A percentile compares a stretch with the other conserved stretches of the same genome.
Conservation (phyloP, 2,888 invertebrate species). For the Epirrhoe alternata region DNA sequence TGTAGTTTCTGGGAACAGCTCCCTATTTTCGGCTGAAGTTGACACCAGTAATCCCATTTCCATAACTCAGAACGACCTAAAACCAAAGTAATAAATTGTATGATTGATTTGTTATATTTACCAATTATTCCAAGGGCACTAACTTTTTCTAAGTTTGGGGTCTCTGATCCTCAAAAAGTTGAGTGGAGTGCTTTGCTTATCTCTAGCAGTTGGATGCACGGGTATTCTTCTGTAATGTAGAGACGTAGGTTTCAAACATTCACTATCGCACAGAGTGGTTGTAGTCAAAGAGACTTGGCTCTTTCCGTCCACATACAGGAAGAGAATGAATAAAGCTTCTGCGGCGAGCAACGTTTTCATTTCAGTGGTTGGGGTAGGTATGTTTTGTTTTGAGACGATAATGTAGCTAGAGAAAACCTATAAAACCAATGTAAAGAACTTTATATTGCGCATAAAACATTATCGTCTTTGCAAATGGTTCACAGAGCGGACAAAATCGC, state of each 20-base stretch:
- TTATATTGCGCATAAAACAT: conserved; percentile 60
- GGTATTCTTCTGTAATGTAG: conserved; percentile 45
- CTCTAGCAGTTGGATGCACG: conserved; percentile 36
- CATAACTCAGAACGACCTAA: conserved; percentile 54
- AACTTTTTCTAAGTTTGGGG: conserved; percentile 45
- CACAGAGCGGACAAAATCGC: conserved; percentile 32
- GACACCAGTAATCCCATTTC: conserved; percentile 70
- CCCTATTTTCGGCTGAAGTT: conserved; percentile 59
- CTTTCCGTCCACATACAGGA: conserved; percentile 33
- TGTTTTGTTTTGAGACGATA: conserved; percentile 45
- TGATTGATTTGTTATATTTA: background rate
- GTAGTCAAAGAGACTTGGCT: conserved; percentile 49
- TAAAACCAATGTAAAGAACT: conserved; percentile 49
- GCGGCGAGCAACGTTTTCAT: conserved; percentile 34
- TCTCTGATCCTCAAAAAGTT: conserved; percentile 43
- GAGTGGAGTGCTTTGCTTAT: conserved; percentile 34
- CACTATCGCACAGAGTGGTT: conserved; percentile 39
- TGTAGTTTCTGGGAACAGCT: conserved; percentile 47
- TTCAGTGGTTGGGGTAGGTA: conserved; percentile 35
- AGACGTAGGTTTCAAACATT: conserved; percentile 52
- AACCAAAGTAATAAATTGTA: conserved; percentile 27
- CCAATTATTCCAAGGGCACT: conserved; percentile 13
- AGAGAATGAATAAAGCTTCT: conserved; percentile 30
- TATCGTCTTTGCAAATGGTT: conserved; percentile 50
- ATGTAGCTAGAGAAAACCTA: conserved; percentile 38